phyloP scores from a whole-genome alignment of 2,797 vertebrate species.

The Phrynocephalus guinanensis region DNA sequence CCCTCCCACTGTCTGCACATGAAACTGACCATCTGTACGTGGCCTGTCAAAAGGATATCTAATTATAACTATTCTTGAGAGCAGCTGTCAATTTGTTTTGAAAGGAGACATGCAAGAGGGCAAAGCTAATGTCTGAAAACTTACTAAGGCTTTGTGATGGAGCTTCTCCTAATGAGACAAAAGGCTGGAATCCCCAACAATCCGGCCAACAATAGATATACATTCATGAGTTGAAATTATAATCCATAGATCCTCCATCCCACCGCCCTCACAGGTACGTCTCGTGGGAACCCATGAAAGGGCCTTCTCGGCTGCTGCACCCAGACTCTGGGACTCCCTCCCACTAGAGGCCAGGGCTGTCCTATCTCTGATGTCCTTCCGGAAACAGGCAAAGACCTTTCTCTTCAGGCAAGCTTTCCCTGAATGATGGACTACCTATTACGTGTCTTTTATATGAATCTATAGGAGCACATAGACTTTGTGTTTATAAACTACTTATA shows the following conservation, averaged over 20 bases:
- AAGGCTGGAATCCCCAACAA: conserved; percentile 21
- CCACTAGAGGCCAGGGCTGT: no score
- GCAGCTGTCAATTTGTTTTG: conserved; percentile 52
- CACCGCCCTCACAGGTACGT: no score
- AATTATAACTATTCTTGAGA: conserved; percentile 42
- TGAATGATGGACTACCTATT: no score
- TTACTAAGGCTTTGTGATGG: conserved; percentile 41
- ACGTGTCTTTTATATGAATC: no score
- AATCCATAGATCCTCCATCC: background rate
- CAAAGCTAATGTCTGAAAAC: conserved; percentile 46
- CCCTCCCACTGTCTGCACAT: conserved; percentile 47
- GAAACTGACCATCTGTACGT: conserved; percentile 55
- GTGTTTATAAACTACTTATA: no score
- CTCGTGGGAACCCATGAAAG: no score
- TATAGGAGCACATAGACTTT: no score
- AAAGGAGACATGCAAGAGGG: conserved; percentile 30
- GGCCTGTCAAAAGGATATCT: conserved; percentile 42
- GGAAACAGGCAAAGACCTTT: no score
- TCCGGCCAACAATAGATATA: conserved; percentile 6
- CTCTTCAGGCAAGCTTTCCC: no score
- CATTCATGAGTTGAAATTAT: conserved; percentile 20
- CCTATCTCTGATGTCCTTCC: no score
- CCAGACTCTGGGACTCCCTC: no score
- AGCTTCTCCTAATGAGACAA: conserved; percentile 41
- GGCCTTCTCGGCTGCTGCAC: no score